A percentile compares a stretch with the other conserved stretches of the same genome.
phyloP scores from a whole-genome alignment of 2,113 vertebrate species.

The Eulacestoma nigropectus region DNA sequence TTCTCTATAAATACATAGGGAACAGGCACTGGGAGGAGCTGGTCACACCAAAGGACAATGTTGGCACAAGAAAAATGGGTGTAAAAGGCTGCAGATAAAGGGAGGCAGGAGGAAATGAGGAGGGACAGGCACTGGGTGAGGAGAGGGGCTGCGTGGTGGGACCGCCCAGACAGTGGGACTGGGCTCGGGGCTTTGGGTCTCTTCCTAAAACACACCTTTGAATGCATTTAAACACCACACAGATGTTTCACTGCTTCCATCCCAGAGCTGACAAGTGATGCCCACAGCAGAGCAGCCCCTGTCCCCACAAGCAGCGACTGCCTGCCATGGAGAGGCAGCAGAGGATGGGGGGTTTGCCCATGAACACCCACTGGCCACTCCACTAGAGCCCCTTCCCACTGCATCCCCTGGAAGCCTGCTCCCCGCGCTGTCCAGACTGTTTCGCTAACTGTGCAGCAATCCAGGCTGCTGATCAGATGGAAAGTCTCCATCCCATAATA shows the following conservation, averaged over 20 bases:
- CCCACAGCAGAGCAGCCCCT: background rate
- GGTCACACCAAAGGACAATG: background rate
- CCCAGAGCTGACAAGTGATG: background rate
- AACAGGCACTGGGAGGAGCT: background rate
- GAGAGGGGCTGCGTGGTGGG: fast-evolving
- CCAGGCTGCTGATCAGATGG: constrained; percentile 14
- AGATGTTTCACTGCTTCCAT: fast-evolving
- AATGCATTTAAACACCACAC: background rate
- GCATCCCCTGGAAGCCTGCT: background rate
- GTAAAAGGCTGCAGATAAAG: background rate
- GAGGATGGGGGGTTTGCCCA: background rate
- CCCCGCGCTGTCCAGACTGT: background rate
- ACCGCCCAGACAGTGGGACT: fast-evolving
- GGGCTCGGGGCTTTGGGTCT: background rate
- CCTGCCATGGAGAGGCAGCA: fast-evolving
- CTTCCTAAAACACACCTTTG: background rate
- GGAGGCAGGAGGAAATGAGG: background rate
- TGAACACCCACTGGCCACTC: fast-evolving
- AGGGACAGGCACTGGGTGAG: background rate
- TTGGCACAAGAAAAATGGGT: background rate
- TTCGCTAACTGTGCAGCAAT: background rate
- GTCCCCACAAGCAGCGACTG: fast-evolving
- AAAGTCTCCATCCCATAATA: constrained; percentile 61
- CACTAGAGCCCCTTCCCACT: background rate
- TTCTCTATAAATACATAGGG: background rate